Percentiles rank a stretch among this genome's conserved stretches.
Conservation (phyloP, 2,888 invertebrate species). For the Anodontia alba region DNA sequence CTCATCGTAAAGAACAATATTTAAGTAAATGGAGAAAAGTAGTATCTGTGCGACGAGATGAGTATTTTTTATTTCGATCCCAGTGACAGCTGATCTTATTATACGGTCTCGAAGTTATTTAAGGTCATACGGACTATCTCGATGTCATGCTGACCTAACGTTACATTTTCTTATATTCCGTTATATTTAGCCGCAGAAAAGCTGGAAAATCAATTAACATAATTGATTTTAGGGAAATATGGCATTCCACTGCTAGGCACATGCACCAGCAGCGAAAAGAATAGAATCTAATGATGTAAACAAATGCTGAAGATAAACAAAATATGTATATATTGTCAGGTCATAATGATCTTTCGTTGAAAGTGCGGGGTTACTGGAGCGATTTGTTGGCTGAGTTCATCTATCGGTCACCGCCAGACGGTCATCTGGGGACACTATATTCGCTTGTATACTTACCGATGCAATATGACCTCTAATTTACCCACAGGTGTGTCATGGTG, state of each 20-base stretch:
- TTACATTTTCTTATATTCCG: not conserved
- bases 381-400: slow-evolving; percentile 34
- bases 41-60: not conserved
- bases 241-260: too few relatives aligned
- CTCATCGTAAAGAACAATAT: too few relatives aligned
- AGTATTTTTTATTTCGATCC: not conserved
- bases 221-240: not conserved
- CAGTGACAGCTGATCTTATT: not conserved
- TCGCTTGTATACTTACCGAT: not conserved
- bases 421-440: slow-evolving; percentile 44
- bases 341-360: slow-evolving; percentile 33
- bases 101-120: not conserved
- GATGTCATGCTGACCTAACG: slow-evolving; percentile 32
- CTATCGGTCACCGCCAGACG: slow-evolving; percentile 39
- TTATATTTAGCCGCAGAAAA: not conserved
- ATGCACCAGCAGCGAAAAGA: not conserved
- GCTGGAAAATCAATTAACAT: not conserved
- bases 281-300: not conserved
- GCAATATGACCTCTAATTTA: slow-evolving; percentile 1
- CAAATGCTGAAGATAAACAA: not conserved
- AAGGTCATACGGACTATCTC: not conserved
- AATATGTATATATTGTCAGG: slow-evolving; percentile 9
- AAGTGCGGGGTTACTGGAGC: slow-evolving; percentile 18
- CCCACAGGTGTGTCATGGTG: not conserved
- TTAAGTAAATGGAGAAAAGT: not conserved